Base-by-base conservation (phyloP, 2,888 invertebrate species). In the Neoascia interrupta region DNA sequence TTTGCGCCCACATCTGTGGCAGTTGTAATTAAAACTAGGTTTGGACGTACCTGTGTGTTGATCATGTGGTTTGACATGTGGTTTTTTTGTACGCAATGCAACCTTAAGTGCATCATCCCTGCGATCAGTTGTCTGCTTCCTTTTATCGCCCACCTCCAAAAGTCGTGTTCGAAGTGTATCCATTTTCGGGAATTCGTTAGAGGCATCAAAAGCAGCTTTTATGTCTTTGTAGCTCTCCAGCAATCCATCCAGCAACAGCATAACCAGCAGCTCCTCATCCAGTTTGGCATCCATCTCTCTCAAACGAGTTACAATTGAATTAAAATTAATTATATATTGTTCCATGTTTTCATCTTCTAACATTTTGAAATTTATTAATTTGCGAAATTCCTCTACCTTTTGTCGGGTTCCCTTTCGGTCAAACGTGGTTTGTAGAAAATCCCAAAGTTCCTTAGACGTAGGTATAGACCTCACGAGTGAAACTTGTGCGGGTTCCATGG, bases 181-280 rank as follows among this genome's bases (percentile, higher is more conserved):
- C 5, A 56, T 18, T 28, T n/a, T 41, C 8, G 54, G 54, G 15
- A 60, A 70, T 1, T 76, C 64, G n/a, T 37, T 64, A 6, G 37
- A 43, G 15, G 64, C 64, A 36, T 70, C 64, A 47, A 76, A 76
- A 10, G 64, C 66, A 1, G 68, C 72, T 15, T 61, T 51, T 19
- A 81, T 23, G n/a, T n/a, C n/a, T n/a, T n/a, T n/a, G n/a, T n/a
- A n/a, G n/a, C n/a, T n/a, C n/a, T n/a, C n/a, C 6, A 73, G 43
- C 5, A 8, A 11, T 41, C 21, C 28, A 34, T 74, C 68, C 13
- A 6, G 41, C 31, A 74, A 13, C 13, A n/a, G 13, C 5, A 68
- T 31, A 2, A 51, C 63, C 19, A 80, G 23, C 6, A 80, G 13
- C n/a, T 70, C 39, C 1, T 72, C n/a, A n/a, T n/a, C n/a, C n/a